phyloP scores from a whole-genome alignment of 2,888 invertebrate genomes.

The Trachelus troglodyta region DNA sequence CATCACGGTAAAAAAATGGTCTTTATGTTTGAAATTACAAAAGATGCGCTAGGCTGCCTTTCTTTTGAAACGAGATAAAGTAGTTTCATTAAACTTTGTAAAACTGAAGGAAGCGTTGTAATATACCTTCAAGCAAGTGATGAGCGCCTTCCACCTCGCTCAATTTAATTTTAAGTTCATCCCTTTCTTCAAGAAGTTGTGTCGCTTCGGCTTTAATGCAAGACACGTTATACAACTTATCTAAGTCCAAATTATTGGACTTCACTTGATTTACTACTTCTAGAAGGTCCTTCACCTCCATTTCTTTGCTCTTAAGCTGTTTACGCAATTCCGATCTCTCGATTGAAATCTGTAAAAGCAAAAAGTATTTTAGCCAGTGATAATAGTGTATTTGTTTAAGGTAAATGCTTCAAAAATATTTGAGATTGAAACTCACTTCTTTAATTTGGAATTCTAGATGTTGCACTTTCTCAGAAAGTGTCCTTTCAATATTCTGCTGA shows the following conservation, averaged over 20 bases:
- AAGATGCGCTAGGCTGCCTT: neutral
- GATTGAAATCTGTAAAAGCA: conserved; percentile 42
- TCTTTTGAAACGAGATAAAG: neutral
- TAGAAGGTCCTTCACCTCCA: conserved; percentile 54
- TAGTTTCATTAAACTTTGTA: neutral
- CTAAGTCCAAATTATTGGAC: conserved; percentile 56
- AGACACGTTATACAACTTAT: conserved; percentile 70
- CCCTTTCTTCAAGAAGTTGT: conserved; percentile 70
- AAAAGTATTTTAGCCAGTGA: neutral
- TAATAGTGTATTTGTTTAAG: neutral
- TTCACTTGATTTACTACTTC: conserved; percentile 55
- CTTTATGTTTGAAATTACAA: neutral
- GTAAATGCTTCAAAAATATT: neutral
- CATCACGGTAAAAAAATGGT: neutral
- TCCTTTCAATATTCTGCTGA: conserved; percentile 70
- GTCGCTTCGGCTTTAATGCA: conserved; percentile 72
- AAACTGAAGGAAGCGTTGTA: neutral
- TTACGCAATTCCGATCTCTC: conserved; percentile 46
- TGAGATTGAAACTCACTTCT: conserved; percentile 66
- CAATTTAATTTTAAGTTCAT: conserved; percentile 58
- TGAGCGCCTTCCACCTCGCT: conserved; percentile 63
- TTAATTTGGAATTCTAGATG: conserved; percentile 70
- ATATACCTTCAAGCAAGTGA: conserved; percentile 64
- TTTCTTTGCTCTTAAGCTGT: conserved; percentile 54
- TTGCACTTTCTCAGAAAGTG: conserved; percentile 69